These are phyloP conservation scores for Conus canariensis DNA, from an alignment of 2,888 invertebrate genomes.

Conservation along the genomic window DNA sequence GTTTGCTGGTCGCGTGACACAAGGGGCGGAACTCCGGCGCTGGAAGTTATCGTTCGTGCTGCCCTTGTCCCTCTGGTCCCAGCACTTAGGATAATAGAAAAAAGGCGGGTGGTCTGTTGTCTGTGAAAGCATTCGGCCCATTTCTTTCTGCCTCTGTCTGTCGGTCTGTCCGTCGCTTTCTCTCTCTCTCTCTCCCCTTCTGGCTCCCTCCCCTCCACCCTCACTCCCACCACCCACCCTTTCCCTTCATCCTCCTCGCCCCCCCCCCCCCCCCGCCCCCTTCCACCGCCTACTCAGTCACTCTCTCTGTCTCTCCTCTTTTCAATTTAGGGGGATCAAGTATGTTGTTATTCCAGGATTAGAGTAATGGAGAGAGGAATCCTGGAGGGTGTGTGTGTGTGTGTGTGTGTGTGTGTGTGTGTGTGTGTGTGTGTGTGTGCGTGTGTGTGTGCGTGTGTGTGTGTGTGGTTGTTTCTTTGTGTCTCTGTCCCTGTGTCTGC, in stretches of 20 bases:
- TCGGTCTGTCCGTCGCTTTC: neutral
- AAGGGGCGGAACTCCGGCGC: conserved; percentile 5
- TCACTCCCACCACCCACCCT: neutral
- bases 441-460: too few relatives aligned
- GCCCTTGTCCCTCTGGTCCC: neutral
- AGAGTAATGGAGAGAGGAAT: too few relatives aligned
- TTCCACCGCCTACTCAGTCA: neutral
- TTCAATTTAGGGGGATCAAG: too few relatives aligned
- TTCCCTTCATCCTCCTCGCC: neutral
- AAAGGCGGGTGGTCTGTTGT: neutral
- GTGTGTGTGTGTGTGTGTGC: too few relatives aligned
- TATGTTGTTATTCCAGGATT: too few relatives aligned
- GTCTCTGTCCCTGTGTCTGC: too few relatives aligned
- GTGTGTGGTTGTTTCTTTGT: too few relatives aligned
- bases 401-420: too few relatives aligned
- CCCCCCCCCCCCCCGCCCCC: neutral
- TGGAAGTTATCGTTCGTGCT: conserved; percentile 21
- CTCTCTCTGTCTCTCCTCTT: neutral
- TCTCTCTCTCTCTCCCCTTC: neutral
- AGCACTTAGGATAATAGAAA: neutral
- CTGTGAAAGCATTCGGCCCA: neutral
- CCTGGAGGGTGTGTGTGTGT: too few relatives aligned
- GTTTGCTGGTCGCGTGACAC: neutral
- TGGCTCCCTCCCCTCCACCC: neutral
- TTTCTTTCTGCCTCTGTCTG: neutral